Evolutionary conservation across 1,140 invertebrate species (phyloP), one percentile per base, ranked within the genome.

Genomic region (Scylla paramamosain): DNA sequence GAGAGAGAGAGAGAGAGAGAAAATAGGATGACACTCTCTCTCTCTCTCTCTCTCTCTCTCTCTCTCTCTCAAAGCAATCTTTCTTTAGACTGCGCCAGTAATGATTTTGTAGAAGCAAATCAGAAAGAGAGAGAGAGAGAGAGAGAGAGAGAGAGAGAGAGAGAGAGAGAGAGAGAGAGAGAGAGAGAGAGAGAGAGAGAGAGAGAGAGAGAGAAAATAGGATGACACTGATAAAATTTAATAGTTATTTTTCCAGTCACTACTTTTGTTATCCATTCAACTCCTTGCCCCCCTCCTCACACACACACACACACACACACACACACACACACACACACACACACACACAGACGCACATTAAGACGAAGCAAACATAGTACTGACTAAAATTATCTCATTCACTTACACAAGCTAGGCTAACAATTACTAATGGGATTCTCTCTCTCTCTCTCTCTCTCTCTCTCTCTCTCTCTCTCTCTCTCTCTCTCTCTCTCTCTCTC

Each of bases 241-340:
- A 77, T 77, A 77, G 20, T n/a, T 77, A 77, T 77, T 77, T 77
- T 77, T 77, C 20, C 67, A n/a, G 67, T n/a, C 67, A n/a, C 67
- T n/a, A 77, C 20, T 77, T 77, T 77, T 77, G 67, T 77, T 3
- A 25, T 1, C 1, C 67, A 7, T 39, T 14, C 52, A 12, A 59
- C 52, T 7, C 67, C 25, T n/a, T 20, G 6, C 10, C 16, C 20
- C 59, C 59, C 67, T 20, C 67, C 67, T 0, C 67, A 77, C 67
- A 77, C 67, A 77, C 67, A n/a, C 67, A 77, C 67, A 77, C 67
- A 77, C 67, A 77, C 67, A 77, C 67, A 77, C 67, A 77, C 67
- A 77, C 67, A 59, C 67, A 77, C 67, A 77, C 67, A 77, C 67
- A 77, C 67, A 77, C 67, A 25, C 16, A 77, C 67, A 77, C 52